phyloP scores from a whole-genome alignment of 1,140 invertebrate genomes.

The Chlorops oryzae region DNA sequence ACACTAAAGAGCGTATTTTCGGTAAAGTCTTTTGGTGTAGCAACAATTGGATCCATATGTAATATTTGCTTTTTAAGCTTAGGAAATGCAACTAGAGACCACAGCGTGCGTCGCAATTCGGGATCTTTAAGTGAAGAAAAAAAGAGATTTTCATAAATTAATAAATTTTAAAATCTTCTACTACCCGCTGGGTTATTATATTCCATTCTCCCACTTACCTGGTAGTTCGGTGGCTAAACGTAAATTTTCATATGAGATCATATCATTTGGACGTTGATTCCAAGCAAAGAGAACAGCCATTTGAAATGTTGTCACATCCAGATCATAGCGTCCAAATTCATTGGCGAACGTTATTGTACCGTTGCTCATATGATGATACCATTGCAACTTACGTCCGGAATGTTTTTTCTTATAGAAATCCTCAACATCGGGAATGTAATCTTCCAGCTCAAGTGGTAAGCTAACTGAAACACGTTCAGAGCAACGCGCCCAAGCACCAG shows the following conservation, averaged over 20 bases:
- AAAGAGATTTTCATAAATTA: neutral
- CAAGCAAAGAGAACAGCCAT: conserved; percentile 99
- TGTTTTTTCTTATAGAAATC: conserved; percentile 95
- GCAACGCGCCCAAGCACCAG: conserved; percentile 93
- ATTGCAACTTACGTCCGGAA: conserved; percentile 95
- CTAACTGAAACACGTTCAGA: conserved; percentile 92
- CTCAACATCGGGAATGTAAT: conserved; percentile 96
- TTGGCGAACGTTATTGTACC: conserved; percentile 95
- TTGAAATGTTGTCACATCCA: conserved; percentile 99
- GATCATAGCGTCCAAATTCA: conserved; percentile 88
- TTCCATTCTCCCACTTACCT: conserved; percentile 22
- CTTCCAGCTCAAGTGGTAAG: conserved; percentile 93
- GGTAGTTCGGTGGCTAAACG: conserved; percentile 93
- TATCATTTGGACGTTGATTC: conserved; percentile 91
- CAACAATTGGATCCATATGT: conserved; percentile 69
- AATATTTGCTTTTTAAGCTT: conserved; percentile 92
- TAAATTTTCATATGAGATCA: conserved; percentile 91
- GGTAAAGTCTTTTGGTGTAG: conserved; percentile 87
- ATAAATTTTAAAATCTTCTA: no score
- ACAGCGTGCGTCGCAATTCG: conserved; percentile 91
- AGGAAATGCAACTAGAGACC: conserved; percentile 95
- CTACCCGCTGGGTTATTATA: no score
- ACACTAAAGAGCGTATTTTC: conserved; percentile 93
- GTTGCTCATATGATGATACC: conserved; percentile 99
- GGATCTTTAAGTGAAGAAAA: conserved; percentile 56